Conservation (phyloP, 2,888 invertebrate species). For the Linnaemya tessellans region DNA sequence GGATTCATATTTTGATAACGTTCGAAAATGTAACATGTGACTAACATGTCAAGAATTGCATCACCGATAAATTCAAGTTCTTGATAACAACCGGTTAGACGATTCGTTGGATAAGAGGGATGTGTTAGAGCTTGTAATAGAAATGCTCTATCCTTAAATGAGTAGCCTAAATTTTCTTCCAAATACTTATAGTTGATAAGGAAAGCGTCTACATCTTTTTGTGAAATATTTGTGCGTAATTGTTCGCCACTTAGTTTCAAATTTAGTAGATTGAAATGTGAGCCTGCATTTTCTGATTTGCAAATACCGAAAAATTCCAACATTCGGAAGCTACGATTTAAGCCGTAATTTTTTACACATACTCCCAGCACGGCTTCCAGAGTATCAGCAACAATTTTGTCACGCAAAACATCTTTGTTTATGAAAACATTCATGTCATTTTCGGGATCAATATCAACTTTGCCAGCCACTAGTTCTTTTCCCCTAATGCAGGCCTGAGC, state of each 20-base stretch:
- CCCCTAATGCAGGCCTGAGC: slow-evolving; percentile 74
- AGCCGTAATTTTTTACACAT: slow-evolving; percentile 86
- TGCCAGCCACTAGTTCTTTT: slow-evolving; percentile 29
- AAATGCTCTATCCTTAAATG: slow-evolving; percentile 91
- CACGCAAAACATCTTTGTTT: slow-evolving; percentile 84
- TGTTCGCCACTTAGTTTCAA: slow-evolving; percentile 77
- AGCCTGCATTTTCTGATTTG: slow-evolving; percentile 82
- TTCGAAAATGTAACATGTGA: slow-evolving; percentile 94
- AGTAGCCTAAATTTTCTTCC: slow-evolving; percentile 88
- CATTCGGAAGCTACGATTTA: slow-evolving; percentile 84
- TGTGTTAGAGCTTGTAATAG: slow-evolving; percentile 97
- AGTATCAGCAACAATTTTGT: slow-evolving; percentile 90
- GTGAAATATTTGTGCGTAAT: slow-evolving; percentile 80
- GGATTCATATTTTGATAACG: slow-evolving; percentile 88
- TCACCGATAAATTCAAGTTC: slow-evolving; percentile 96
- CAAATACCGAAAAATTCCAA: slow-evolving; percentile 87
- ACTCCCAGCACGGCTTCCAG: slow-evolving; percentile 92
- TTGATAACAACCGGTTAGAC: slow-evolving; percentile 94
- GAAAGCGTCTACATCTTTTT: slow-evolving; percentile 84
- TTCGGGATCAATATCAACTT: slow-evolving; percentile 60
- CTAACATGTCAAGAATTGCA: slow-evolving; percentile 94
- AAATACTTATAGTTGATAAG: slow-evolving; percentile 84
- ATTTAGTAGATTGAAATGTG: slow-evolving; percentile 79
- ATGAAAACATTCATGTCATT: slow-evolving; percentile 81
- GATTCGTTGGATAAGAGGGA: slow-evolving; percentile 92